Conservation (phyloP, 2,113 vertebrate genomes). For the Neogobius melanostomus region DNA sequence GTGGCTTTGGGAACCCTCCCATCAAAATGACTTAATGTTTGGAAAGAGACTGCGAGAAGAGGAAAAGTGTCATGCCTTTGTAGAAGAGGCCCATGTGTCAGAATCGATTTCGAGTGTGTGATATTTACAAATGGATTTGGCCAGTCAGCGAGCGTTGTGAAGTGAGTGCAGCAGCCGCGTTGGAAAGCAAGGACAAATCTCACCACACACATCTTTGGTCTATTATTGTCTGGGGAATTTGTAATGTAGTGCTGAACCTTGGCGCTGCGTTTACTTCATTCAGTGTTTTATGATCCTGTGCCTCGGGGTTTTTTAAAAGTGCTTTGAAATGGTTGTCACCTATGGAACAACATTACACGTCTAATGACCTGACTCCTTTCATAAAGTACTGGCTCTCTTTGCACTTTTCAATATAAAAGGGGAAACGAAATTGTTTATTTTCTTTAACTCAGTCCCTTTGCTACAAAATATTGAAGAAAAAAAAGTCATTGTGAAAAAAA, state of each 20-base stretch:
- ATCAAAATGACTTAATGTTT: slow-evolving; percentile 2
- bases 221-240: background rate
- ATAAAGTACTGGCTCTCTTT: no score
- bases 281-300: background rate
- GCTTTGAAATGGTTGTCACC: background rate
- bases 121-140: slow-evolving; percentile 12
- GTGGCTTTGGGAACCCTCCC: background rate
- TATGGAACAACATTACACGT: background rate
- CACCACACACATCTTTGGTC: slow-evolving; percentile 4
- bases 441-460: no score
- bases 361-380: no score
- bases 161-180: background rate
- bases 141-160: background rate
- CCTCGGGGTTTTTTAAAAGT: background rate
- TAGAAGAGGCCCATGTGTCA: slow-evolving; percentile 10
- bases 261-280: background rate
- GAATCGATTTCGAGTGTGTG: slow-evolving; percentile 1
- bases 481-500: no score
- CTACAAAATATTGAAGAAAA: no score
- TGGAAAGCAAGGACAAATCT: slow-evolving; percentile 2
- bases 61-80: slow-evolving; percentile 6
- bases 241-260: background rate
- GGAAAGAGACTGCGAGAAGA: slow-evolving; percentile 2
- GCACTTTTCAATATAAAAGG: no score
- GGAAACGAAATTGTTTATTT: no score